phyloP scores from a whole-genome alignment of 2,113 vertebrate genomes.

The Cynoglossus semilaevis region DNA sequence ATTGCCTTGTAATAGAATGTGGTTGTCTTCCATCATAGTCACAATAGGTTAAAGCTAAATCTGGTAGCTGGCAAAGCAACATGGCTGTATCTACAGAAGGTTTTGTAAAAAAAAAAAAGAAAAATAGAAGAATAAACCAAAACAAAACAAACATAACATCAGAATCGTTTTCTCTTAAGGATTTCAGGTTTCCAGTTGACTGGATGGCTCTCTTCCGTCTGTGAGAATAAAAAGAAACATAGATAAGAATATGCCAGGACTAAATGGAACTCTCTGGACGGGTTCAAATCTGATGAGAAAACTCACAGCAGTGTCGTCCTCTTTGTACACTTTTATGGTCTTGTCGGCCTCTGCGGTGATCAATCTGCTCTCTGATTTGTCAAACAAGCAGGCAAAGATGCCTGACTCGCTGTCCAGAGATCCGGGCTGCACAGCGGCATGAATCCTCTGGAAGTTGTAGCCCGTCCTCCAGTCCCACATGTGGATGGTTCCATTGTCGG shows the following conservation, averaged over 20 bases:
- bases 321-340: slow-evolving; percentile 97
- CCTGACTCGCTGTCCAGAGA: slow-evolving; percentile 98
- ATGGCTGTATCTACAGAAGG: neutral
- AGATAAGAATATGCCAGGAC: neutral
- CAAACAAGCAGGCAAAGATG: slow-evolving; percentile 94
- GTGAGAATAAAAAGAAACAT: slow-evolving; percentile 43
- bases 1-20: neutral
- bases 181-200: slow-evolving; percentile 99
- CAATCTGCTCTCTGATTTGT: slow-evolving; percentile 90
- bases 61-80: neutral
- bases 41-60: neutral
- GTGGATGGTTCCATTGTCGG: slow-evolving; percentile 98
- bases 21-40: neutral
- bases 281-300: neutral
- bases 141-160: slow-evolving; percentile 42
- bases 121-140: slow-evolving; percentile 25
- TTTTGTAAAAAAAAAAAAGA: slow-evolving; percentile 16
- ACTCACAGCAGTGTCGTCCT: slow-evolving; percentile 92
- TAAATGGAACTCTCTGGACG: accelerated
- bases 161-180: slow-evolving; percentile 97
- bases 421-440: slow-evolving; percentile 94
- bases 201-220: slow-evolving; percentile 97
- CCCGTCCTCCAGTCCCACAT: slow-evolving; percentile 99
- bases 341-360: slow-evolving; percentile 97
- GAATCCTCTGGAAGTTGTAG: slow-evolving; percentile 97